Evolutionary conservation across 2,113 vertebrate genomes (phyloP), one percentile per base, ranked within the genome.

Genomic region (Neolamprologus ventralis): DNA sequence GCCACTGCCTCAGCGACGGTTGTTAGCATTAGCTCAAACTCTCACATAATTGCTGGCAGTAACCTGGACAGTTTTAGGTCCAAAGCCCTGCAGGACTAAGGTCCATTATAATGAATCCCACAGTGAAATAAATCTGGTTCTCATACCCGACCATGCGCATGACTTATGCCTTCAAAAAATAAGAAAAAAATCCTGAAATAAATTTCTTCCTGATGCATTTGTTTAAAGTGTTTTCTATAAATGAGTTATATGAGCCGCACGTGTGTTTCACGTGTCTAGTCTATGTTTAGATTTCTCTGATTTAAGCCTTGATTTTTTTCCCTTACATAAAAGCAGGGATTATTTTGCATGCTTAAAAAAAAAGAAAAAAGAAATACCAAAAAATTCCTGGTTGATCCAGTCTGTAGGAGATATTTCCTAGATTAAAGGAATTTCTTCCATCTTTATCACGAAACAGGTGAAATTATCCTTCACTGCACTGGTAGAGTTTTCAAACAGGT

Each of bases 331-430:
- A 28, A 45, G 21, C 14, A 28, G 40, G 14, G 26, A 75, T 75
- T 47, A 75, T 31, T 78, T 49, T 78, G 42, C 6, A 47, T 49
- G 42, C 23, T 28, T 65, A 65, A 63, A 65, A 65, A 54, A 78
- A 78, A 19, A 17, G 26, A 31, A 47, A 49, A 49, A 19, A 78
- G 42, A 19, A 75, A 75, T 7, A 47, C 14, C 71, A 75, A 11
- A 47, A 4, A 5, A 7, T 47, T 73, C 21, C 68, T 16, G 37
- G 58, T 33, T 33, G 58, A 0, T 63, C 6, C 0, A 33, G 0
- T 63, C 58, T 65, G 10, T 65, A 12, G 60, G 13, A 73, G 8
- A 73, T 45, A 26, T 45, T 73, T 73, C 40, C 13, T 73, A 40
- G 21, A 73, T 47, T 16, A 42, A 71, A 42, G 65, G 1, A 71